A percentile compares a stretch with the other conserved stretches of the same genome.
These are phyloP conservation scores for Perodicticus potto DNA, from an alignment of 2,797 vertebrate genomes.

Conservation along the genomic window DNA sequence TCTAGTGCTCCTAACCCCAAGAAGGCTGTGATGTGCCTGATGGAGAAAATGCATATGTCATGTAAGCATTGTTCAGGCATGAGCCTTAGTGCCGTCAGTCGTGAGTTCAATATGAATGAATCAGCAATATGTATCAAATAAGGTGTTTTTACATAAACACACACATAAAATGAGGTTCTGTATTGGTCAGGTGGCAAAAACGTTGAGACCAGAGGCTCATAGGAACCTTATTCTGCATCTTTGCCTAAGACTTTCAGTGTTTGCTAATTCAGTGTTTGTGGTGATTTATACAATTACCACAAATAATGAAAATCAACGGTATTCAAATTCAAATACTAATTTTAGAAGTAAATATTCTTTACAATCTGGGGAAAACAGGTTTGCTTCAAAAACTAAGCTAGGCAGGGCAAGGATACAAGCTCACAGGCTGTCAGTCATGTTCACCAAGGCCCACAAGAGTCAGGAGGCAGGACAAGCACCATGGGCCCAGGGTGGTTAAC, in stretches of 20 bases:
- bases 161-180: not conserved
- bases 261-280: not conserved
- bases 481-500: accelerated
- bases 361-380: not conserved
- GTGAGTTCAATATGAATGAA: not conserved
- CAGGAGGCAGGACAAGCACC: not conserved
- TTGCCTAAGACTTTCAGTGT: not conserved
- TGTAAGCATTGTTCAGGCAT: not conserved
- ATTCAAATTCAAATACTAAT: not conserved
- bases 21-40: not conserved
- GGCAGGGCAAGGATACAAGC: not conserved
- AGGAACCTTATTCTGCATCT: not conserved
- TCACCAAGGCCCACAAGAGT: not conserved
- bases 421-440: not conserved
- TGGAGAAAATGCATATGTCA: not conserved
- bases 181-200: too few species aligned
- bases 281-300: not conserved
- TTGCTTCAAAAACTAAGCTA: not conserved
- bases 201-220: not conserved
- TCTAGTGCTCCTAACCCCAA: not conserved
- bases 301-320: not conserved
- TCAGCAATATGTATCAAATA: not conserved
- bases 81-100: not conserved
- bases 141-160: not conserved
- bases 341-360: constrained; percentile 26